A percentile compares a stretch with the other conserved stretches of the same genome.
phyloP scores from a whole-genome alignment of 2,888 invertebrate species.

The Panzeria rudis region DNA sequence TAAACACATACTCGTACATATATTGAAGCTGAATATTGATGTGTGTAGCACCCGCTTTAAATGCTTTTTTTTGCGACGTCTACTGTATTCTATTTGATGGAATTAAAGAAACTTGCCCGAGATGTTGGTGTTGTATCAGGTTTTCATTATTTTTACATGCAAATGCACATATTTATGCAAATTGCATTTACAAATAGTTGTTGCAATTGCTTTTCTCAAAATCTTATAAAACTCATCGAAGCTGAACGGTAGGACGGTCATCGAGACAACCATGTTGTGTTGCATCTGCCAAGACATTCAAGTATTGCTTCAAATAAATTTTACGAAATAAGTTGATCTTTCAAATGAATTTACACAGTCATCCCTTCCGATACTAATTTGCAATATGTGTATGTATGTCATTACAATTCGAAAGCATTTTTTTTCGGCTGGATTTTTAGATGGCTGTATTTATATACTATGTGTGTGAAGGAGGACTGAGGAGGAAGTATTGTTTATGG shows the following conservation, averaged over 20 bases:
- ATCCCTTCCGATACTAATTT: neutral
- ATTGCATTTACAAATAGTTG: constrained; percentile 39
- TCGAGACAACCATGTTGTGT: constrained; percentile 45
- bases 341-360: constrained; percentile 35
- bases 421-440: no score
- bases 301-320: constrained; percentile 24
- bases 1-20: no score
- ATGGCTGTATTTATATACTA: no score
- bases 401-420: no score
- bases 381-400: no score
- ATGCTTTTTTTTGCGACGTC: constrained; percentile 6
- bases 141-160: constrained; percentile 19
- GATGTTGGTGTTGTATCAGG: constrained; percentile 38
- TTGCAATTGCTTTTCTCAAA: constrained; percentile 34
- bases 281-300: constrained; percentile 16
- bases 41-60: no score
- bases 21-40: no score
- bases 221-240: constrained; percentile 51
- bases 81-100: constrained; percentile 48
- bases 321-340: constrained; percentile 39
- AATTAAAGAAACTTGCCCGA: constrained; percentile 51
- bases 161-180: constrained; percentile 26
- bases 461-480: no score
- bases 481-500: no score
- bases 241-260: constrained; percentile 62